phyloP scores from a whole-genome alignment of 1,140 invertebrate species.

The Stegodyphus mimosarum region DNA sequence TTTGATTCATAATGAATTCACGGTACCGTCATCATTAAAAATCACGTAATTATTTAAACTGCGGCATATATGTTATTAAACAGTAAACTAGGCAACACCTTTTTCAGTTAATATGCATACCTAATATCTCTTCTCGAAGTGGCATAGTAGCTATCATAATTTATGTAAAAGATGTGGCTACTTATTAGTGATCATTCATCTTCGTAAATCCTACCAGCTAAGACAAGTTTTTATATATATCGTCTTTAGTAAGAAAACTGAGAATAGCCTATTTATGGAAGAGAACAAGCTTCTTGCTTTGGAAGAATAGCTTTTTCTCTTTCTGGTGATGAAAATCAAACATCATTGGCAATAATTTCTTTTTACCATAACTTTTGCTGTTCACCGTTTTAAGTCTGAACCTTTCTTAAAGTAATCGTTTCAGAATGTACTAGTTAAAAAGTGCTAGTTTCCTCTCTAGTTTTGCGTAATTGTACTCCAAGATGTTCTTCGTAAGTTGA shows the following conservation, averaged over 20 bases:
- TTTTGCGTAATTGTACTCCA: no score
- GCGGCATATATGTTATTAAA: constrained; percentile 25
- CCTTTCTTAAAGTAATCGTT: no score
- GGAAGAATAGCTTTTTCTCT: no score
- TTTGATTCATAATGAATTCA: constrained; percentile 18
- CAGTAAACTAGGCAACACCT: not conserved
- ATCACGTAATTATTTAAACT: constrained; percentile 29
- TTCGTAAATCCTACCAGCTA: not conserved
- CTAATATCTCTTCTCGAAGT: not conserved
- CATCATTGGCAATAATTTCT: no score
- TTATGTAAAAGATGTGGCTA: not conserved
- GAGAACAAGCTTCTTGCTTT: not conserved
- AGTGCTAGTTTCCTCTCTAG: no score
- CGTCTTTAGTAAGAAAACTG: not conserved
- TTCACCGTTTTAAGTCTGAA: no score
- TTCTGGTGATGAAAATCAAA: no score
- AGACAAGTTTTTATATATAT: not conserved
- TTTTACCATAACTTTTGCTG: no score
- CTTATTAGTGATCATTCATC: not conserved
- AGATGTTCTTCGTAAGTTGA: no score
- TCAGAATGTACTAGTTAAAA: no score
- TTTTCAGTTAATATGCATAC: not conserved
- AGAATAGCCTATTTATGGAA: not conserved
- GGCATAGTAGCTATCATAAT: not conserved
- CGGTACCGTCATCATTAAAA: constrained; percentile 14